These are phyloP conservation scores for Meiosimyza decipiens DNA, from an alignment of 2,888 invertebrate species.

Conservation along the genomic window DNA sequence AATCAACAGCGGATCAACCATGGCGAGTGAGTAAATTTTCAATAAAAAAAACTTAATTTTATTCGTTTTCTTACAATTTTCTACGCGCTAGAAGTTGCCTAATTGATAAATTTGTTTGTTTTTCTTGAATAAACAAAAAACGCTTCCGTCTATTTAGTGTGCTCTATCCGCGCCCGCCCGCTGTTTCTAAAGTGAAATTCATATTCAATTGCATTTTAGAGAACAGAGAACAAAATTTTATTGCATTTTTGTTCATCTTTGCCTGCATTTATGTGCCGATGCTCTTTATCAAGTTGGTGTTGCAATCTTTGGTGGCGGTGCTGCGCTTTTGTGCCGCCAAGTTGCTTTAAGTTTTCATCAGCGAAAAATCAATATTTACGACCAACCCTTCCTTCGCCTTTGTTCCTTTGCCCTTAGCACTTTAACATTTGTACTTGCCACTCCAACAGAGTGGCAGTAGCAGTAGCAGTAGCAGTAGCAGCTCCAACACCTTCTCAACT, in stretches of 20 bases:
- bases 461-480: constrained; percentile 1
- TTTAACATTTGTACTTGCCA: no score
- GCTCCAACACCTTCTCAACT: neutral
- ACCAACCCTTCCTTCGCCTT: constrained; percentile 22
- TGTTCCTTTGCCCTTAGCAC: no score
- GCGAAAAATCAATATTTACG: constrained; percentile 62
- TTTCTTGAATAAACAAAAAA: constrained; percentile 37
- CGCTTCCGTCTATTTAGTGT: no score
- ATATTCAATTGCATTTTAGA: neutral
- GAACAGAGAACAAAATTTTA: neutral
- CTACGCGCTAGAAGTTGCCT: constrained; percentile 15
- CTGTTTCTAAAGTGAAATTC: neutral
- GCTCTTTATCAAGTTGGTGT: no score
- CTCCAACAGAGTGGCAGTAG: neutral
- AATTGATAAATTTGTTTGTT: constrained; percentile 42
- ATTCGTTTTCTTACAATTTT: constrained; percentile 1
- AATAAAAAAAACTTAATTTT: constrained; percentile 3
- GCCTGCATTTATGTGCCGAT: neutral
- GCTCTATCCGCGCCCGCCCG: neutral
- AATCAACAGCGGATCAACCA: constrained; percentile 46
- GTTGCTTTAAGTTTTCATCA: no score
- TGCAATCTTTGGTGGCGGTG: no score
- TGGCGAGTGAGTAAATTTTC: constrained; percentile 59
- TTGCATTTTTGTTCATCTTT: neutral
- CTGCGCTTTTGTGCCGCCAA: no score